Percentiles rank a stretch among this genome's conserved stretches.
These are phyloP conservation scores for Arrhopalites spinosus DNA, from an alignment of 2,888 invertebrate genomes.

Conservation along the genomic window DNA sequence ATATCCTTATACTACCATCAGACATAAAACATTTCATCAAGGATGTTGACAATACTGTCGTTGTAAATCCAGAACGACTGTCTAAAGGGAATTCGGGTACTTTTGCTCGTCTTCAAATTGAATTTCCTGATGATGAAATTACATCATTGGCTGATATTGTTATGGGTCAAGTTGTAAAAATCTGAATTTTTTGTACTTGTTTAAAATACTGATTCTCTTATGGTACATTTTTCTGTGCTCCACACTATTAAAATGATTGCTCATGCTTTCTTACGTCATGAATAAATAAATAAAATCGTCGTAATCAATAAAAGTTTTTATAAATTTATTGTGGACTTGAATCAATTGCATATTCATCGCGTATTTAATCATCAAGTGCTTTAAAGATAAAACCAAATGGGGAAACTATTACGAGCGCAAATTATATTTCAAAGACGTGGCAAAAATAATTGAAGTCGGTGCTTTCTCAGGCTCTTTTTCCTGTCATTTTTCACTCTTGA, in stretches of 20 bases:
- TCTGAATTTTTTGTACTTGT: slow-evolving; percentile 57
- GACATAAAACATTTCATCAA: slow-evolving; percentile 81
- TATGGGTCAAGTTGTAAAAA: slow-evolving; percentile 63
- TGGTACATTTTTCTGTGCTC: no score
- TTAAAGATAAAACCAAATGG: no score
- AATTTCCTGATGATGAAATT: slow-evolving; percentile 58
- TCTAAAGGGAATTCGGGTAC: slow-evolving; percentile 74
- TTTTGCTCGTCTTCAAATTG: slow-evolving; percentile 72
- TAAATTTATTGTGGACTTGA: background rate
- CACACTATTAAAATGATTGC: no score
- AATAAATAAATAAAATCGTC: background rate
- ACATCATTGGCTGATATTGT: slow-evolving; percentile 60
- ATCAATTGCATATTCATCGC: no score
- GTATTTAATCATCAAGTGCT: no score
- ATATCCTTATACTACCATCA: slow-evolving; percentile 82
- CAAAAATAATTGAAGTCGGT: no score
- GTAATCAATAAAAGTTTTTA: background rate
- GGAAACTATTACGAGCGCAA: no score
- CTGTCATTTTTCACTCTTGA: no score
- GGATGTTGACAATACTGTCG: slow-evolving; percentile 75
- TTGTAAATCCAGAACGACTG: slow-evolving; percentile 84
- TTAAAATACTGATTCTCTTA: no score
- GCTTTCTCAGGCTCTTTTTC: no score
- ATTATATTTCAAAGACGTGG: no score
- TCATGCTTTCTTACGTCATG: background rate